These are phyloP conservation scores for Garra rufa DNA, from an alignment of 2,113 vertebrate genomes.

Conservation along the genomic window DNA sequence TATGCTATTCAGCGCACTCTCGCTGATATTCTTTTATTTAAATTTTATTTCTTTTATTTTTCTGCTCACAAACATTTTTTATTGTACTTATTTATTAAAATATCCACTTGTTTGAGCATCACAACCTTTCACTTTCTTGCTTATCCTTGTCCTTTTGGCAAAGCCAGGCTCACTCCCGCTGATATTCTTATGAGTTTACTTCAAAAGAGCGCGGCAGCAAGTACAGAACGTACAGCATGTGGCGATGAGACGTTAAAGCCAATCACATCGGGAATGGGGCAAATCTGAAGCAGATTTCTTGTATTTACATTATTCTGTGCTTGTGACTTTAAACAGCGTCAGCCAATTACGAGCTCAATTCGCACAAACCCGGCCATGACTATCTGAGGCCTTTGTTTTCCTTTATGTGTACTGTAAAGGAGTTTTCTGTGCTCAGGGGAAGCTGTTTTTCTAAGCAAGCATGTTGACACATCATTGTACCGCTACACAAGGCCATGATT, in stretches of 20 bases:
- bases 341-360: slow-evolving; percentile 59
- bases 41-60: slow-evolving; percentile 51
- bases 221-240: slow-evolving; percentile 50
- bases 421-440: slow-evolving; percentile 86
- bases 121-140: neutral
- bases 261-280: slow-evolving; percentile 59
- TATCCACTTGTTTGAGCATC: neutral
- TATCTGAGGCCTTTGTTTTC: slow-evolving; percentile 76
- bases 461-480: slow-evolving; percentile 93
- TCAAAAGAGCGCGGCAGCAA: slow-evolving; percentile 61
- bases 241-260: slow-evolving; percentile 61
- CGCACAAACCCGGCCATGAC: slow-evolving; percentile 44
- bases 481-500: slow-evolving; percentile 87
- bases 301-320: slow-evolving; percentile 63
- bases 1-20: slow-evolving; percentile 30
- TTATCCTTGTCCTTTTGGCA: slow-evolving; percentile 57
- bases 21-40: slow-evolving; percentile 43
- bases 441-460: slow-evolving; percentile 85
- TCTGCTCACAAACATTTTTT: slow-evolving; percentile 29
- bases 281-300: slow-evolving; percentile 72
- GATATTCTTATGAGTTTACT: slow-evolving; percentile 53
- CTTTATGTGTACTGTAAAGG: slow-evolving; percentile 83
- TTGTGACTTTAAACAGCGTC: slow-evolving; percentile 64
- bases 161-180: slow-evolving; percentile 35
- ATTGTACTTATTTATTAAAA: neutral